Base-by-base conservation (phyloP, 2,113 vertebrate species). In the Dendrocopos noguchii region DNA sequence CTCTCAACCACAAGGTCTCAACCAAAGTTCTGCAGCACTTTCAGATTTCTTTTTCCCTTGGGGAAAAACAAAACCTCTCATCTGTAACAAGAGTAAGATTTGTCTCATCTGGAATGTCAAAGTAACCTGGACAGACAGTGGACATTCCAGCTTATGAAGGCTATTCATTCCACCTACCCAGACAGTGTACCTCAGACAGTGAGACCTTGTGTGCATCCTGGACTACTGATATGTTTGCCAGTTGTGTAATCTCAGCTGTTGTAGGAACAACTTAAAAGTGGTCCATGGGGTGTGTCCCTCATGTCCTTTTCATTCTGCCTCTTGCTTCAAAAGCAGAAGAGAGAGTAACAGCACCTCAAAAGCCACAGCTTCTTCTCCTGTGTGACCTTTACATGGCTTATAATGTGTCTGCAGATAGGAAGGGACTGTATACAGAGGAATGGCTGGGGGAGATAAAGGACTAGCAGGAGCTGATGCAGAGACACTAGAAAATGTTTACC, bases 401-500 rank as follows among this genome's bases (percentile, higher is more conserved):
- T 33, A 93, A 85, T 9, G 4, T 3, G 4, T 25, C 63, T 80
- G 68, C 46, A 72, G 67, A 76, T 8, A 77, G 34, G 12, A 81
- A 88, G 20, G 33, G 81, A 89, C 0, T 61, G 61, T 36, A 64
- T 17, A 19, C 29, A 81, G 39, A 82, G 15, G 6, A 76, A 28
- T 53, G 19, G 13, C 61, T 46, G 11, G 13, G 88, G 15, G 20
- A 83, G 28, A 59, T 29, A 60, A 77, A 67, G 13, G 68, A 1
- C n/a, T 52, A 66, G 24, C 50, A 85, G n/a, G 6, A 70, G 22
- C 2, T 46, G 66, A 33, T 53, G 31, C 28, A 63, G 50, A 57
- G 12, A 83, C 12, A 2, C 2, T 44, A 52, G 13, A 42, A 73
- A 84, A 77, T 5, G 22, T 36, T 47, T 96, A 99, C 99, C 98